These are phyloP conservation scores for Eulacestoma nigropectus DNA, from an alignment of 2,113 vertebrate genomes.

Conservation along the genomic window DNA sequence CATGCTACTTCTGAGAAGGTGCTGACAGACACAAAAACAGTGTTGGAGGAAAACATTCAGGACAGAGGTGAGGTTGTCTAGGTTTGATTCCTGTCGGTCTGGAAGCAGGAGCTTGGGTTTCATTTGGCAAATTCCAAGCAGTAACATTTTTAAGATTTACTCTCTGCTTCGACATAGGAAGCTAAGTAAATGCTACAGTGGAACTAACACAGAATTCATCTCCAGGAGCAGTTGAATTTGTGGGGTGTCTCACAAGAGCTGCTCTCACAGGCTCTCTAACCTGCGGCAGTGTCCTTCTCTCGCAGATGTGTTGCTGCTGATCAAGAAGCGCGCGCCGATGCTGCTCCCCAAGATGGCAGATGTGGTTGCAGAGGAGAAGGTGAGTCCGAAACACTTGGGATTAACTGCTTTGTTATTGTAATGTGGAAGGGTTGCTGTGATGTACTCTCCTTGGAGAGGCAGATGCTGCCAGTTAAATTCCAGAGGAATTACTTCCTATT, in stretches of 20 bases:
- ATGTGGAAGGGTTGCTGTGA: not conserved
- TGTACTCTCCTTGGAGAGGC: not conserved
- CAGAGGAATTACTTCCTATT: not conserved
- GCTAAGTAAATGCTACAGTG: not conserved
- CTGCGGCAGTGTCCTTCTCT: not conserved
- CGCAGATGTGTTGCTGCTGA: constrained; percentile 86
- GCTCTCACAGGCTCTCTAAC: not conserved
- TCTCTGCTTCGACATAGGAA: not conserved
- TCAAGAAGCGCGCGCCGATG: constrained; percentile 84
- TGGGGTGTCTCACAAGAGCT: not conserved
- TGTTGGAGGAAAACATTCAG: constrained; percentile 90
- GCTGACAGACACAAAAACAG: constrained; percentile 86
- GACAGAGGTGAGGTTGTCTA: constrained; percentile 80
- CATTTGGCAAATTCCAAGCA: not conserved
- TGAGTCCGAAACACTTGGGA: constrained; percentile 17
- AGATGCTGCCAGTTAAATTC: not conserved
- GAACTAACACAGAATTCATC: not conserved
- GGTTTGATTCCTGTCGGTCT: not conserved
- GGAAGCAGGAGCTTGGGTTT: not conserved
- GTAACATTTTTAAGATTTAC: not conserved
- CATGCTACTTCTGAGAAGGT: constrained; percentile 90
- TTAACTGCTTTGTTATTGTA: not conserved
- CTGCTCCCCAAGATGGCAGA: constrained; percentile 88
- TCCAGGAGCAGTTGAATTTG: not conserved
- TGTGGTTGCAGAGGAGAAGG: constrained; percentile 89